These are phyloP conservation scores for Ovis canadensis DNA, from an alignment of 2,113 vertebrate species.

Conservation along the genomic window DNA sequence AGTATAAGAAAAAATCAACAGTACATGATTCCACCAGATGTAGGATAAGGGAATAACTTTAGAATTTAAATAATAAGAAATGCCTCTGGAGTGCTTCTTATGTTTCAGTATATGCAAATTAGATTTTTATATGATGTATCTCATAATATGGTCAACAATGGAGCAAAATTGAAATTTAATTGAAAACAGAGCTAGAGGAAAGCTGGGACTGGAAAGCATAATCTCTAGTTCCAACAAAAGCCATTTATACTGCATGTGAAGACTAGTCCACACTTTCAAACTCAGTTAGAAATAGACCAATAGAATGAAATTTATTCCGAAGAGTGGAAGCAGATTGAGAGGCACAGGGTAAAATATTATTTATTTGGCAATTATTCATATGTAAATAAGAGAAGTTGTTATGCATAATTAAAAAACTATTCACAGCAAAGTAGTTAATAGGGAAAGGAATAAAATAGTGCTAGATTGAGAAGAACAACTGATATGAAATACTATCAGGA, in stretches of 20 bases:
- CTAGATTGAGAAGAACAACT: neutral
- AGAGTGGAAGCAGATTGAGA: neutral
- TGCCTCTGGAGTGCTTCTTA: slow-evolving; percentile 45
- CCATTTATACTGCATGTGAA: slow-evolving; percentile 1
- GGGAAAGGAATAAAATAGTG: neutral
- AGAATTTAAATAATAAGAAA: slow-evolving; percentile 53
- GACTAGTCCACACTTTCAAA: slow-evolving; percentile 28
- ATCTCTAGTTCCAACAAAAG: slow-evolving; percentile 32
- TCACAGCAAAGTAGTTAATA: neutral
- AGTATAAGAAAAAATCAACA: slow-evolving; percentile 34
- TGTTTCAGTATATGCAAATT: slow-evolving; percentile 60
- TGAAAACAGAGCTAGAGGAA: slow-evolving; percentile 57
- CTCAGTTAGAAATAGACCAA: slow-evolving; percentile 9
- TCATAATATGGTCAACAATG: slow-evolving; percentile 5
- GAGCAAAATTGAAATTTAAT: slow-evolving; percentile 42
- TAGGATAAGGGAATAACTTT: slow-evolving; percentile 36
- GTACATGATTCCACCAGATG: slow-evolving; percentile 54
- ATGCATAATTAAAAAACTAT: neutral
- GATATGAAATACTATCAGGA: neutral
- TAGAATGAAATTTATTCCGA: slow-evolving; percentile 7
- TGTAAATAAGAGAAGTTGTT: neutral
- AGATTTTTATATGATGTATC: slow-evolving; percentile 18
- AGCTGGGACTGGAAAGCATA: neutral
- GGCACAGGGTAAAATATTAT: neutral
- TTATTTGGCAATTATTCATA: neutral